A percentile compares a stretch with the other conserved stretches of the same genome.
These are phyloP conservation scores for Limnephilus auricula DNA, from an alignment of 2,888 invertebrate species.

Conservation along the genomic window DNA sequence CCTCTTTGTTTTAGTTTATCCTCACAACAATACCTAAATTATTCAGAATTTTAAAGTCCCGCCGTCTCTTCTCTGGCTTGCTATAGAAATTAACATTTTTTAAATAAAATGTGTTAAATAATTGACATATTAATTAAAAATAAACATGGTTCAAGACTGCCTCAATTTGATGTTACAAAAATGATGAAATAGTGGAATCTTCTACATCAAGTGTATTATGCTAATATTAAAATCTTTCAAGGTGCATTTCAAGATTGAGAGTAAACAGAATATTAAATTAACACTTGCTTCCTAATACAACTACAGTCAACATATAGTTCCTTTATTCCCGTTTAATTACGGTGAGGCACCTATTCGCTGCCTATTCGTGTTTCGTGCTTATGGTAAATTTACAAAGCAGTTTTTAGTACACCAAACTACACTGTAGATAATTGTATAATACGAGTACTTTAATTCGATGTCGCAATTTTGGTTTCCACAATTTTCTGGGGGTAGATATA, in stretches of 20 bases:
- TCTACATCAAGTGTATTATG: background rate
- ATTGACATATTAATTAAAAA: background rate
- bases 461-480: background rate
- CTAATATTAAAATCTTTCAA: background rate
- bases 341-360: no score
- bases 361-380: background rate
- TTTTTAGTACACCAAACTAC: background rate
- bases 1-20: background rate
- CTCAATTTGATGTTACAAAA: background rate
- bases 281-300: background rate
- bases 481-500: background rate
- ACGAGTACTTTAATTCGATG: background rate
- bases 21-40: background rate
- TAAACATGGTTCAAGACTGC: background rate
- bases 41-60: no score
- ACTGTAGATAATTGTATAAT: background rate
- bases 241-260: background rate
- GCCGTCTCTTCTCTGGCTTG: no score
- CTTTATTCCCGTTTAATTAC: background rate
- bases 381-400: background rate
- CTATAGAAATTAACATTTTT: no score
- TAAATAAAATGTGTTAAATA: no score
- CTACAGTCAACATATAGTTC: background rate
- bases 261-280: background rate
- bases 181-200: background rate